Conservation (phyloP, 2,888 invertebrate species). For the Chesias legatella region DNA sequence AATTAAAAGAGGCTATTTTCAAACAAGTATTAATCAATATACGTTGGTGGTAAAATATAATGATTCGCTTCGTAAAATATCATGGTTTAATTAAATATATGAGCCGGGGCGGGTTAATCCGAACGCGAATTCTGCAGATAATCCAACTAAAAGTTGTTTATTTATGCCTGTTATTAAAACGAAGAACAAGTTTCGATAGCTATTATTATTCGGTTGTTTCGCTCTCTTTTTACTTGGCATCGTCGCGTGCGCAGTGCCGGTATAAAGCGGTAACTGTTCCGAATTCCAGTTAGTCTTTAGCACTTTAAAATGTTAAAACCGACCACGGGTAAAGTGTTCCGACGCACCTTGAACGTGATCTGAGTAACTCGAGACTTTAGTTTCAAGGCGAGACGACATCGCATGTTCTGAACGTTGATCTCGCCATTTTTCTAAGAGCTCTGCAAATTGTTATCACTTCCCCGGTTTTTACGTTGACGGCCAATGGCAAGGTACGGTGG, state of each 20-base stretch:
- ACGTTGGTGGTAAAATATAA: slow-evolving; percentile 44
- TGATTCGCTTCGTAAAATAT: slow-evolving; percentile 58
- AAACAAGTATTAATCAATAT: slow-evolving; percentile 23
- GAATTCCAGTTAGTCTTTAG: slow-evolving; percentile 36
- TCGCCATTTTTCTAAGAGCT: slow-evolving; percentile 55
- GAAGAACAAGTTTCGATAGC: slow-evolving; percentile 45
- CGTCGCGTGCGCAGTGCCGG: slow-evolving; percentile 29
- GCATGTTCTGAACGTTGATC: slow-evolving; percentile 49
- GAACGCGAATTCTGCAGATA: slow-evolving; percentile 53
- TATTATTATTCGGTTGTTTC: slow-evolving; percentile 34
- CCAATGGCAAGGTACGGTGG: slow-evolving; percentile 38
- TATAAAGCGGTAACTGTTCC: slow-evolving; percentile 38
- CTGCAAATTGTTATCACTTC: slow-evolving; percentile 43
- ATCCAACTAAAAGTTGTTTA: slow-evolving; percentile 45
- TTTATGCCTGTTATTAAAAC: slow-evolving; percentile 46
- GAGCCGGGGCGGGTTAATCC: slow-evolving; percentile 56
- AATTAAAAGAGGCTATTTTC: slow-evolving; percentile 40
- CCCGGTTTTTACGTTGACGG: slow-evolving; percentile 33
- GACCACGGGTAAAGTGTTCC: slow-evolving; percentile 50
- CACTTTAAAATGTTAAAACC: slow-evolving; percentile 46
- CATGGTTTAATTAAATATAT: slow-evolving; percentile 67
- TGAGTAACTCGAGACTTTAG: slow-evolving; percentile 70
- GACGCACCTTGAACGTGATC: slow-evolving; percentile 77
- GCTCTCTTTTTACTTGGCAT: slow-evolving; percentile 28
- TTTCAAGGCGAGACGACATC: slow-evolving; percentile 70